Conservation (phyloP, 2,888 invertebrate genomes). For the Pristionchus exspectatus region DNA sequence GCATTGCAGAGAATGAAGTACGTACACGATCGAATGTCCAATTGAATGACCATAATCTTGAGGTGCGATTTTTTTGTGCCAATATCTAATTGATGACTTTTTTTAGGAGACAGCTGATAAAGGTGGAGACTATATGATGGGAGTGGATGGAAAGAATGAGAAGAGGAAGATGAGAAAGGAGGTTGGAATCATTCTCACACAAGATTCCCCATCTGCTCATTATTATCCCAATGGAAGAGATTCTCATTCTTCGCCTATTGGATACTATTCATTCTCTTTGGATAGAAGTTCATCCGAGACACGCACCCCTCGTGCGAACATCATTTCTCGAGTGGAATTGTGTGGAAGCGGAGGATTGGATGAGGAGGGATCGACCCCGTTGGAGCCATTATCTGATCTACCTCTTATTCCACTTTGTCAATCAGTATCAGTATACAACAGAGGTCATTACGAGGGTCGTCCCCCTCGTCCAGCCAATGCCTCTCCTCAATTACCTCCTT, state of each 20-base stretch:
- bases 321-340: constrained; percentile 11
- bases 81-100: neutral
- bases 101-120: neutral
- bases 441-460: constrained; percentile 26
- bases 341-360: neutral
- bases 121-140: neutral
- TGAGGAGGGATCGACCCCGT: constrained; percentile 8
- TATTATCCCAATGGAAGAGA: constrained; percentile 36
- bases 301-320: neutral
- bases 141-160: constrained; percentile 44
- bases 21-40: constrained; percentile 9
- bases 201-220: constrained; percentile 19
- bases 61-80: neutral
- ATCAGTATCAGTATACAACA: constrained; percentile 23
- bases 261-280: neutral
- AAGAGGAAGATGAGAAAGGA: constrained; percentile 47
- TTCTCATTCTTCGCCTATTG: neutral
- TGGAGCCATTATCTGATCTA: constrained; percentile 20
- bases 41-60: neutral
- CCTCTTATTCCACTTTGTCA: neutral
- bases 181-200: constrained; percentile 44
- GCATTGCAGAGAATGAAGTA: neutral
- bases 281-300: neutral
- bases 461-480: constrained; percentile 42
- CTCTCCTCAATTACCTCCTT: constrained; percentile 33